A percentile compares a stretch with the other conserved stretches of the same genome.
phyloP scores from a whole-genome alignment of 2,113 vertebrate species.

The Riparia riparia region DNA sequence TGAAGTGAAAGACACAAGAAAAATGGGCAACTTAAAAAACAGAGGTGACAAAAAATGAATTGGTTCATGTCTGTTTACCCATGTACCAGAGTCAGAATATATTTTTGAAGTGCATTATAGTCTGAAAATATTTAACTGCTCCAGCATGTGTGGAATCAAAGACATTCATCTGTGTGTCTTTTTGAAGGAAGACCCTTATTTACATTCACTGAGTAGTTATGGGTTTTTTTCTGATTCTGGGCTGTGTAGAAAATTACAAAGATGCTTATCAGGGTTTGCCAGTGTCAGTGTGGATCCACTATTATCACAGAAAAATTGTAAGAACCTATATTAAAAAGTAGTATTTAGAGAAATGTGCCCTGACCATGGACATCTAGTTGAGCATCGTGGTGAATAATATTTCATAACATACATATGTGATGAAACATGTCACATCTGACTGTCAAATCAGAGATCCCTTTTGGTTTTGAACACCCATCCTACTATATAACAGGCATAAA shows the following conservation, averaged over 20 bases:
- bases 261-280: background rate
- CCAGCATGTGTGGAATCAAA: background rate
- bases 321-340: background rate
- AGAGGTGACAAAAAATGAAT: background rate
- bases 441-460: background rate
- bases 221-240: background rate
- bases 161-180: background rate
- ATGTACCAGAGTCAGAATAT: background rate
- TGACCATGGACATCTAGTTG: background rate
- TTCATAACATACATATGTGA: background rate
- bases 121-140: background rate
- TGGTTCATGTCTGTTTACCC: background rate
- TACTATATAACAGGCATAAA: background rate
- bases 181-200: background rate
- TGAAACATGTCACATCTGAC: background rate
- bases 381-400: background rate
- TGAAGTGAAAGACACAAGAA: background rate
- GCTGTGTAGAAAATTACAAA: background rate
- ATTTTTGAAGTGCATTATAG: background rate
- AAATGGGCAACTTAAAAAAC: background rate
- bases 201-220: background rate
- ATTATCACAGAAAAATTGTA: background rate
- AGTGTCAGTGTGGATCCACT: background rate
- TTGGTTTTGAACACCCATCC: background rate
- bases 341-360: fast-evolving